phyloP scores from a whole-genome alignment of 2,888 invertebrate species.

The Leucania comma region DNA sequence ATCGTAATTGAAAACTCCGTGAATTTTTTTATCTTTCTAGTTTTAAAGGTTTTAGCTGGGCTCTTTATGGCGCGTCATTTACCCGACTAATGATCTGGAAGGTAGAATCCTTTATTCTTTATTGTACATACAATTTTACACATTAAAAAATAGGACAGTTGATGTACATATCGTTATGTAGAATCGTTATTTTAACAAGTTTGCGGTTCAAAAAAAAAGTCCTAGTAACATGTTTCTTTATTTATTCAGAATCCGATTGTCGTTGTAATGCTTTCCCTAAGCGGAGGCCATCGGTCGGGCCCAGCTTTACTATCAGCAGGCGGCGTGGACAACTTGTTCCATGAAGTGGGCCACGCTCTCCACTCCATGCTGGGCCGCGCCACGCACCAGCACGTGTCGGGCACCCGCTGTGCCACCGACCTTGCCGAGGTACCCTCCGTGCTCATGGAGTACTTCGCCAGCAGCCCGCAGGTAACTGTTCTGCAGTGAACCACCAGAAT shows the following conservation, averaged over 20 bases:
- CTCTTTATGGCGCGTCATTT: no score
- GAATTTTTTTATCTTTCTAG: no score
- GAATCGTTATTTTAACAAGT: no score
- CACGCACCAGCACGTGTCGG: slow-evolving; percentile 97
- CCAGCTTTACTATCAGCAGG: slow-evolving; percentile 92
- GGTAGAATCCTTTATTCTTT: no score
- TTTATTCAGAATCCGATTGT: slow-evolving; percentile 94
- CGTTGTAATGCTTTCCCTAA: slow-evolving; percentile 97
- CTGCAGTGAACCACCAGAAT: no score
- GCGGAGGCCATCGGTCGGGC: slow-evolving; percentile 92
- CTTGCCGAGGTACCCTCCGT: slow-evolving; percentile 99
- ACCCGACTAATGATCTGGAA: no score
- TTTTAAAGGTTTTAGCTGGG: no score
- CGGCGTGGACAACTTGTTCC: slow-evolving; percentile 51
- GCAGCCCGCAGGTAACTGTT: slow-evolving; percentile 78
- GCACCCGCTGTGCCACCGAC: slow-evolving; percentile 98
- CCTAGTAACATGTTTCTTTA: background rate
- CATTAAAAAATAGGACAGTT: no score
- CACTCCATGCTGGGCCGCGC: slow-evolving; percentile 94
- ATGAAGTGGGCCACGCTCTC: slow-evolving; percentile 38
- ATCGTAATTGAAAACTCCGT: no score
- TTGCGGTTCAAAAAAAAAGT: no score
- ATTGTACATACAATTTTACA: no score
- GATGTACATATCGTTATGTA: no score
- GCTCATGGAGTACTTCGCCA: slow-evolving; percentile 99